Conservation (phyloP, 2,113 vertebrate species). For the Gymnogyps californianus region DNA sequence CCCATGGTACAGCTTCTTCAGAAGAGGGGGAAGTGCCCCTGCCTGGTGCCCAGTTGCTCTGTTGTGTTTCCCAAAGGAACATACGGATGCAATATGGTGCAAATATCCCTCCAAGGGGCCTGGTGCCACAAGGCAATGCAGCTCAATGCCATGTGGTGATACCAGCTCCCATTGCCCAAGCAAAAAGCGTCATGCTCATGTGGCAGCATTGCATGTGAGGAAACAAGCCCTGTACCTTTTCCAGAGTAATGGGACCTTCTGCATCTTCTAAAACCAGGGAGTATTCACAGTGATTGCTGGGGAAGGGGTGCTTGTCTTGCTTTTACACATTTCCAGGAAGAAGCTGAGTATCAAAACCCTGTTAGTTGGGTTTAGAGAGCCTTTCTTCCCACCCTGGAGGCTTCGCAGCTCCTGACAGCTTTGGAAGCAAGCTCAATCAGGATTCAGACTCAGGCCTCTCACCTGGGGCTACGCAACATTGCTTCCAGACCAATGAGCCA, state of each 20-base stretch:
- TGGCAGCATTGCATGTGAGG: background rate
- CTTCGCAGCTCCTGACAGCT: background rate
- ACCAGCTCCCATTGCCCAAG: background rate
- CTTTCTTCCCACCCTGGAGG: background rate
- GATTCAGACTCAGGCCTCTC: background rate
- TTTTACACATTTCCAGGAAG: background rate
- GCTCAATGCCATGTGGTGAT: background rate
- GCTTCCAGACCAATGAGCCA: background rate
- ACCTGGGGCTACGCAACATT: background rate
- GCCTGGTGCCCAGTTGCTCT: background rate
- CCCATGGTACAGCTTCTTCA: background rate
- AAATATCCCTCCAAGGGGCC: background rate
- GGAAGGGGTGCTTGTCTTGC: background rate
- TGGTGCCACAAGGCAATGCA: background rate
- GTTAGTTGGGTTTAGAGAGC: background rate
- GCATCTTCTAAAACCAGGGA: background rate
- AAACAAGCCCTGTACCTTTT: background rate
- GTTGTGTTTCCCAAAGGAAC: background rate
- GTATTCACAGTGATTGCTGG: background rate
- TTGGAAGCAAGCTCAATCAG: background rate
- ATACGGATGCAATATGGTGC: background rate
- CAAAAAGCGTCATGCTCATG: accelerated
- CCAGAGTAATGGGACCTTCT: background rate
- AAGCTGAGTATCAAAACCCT: background rate
- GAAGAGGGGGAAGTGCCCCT: background rate